These are phyloP conservation scores for Rhinolophus ferrumequinum DNA, from an alignment of 2,113 vertebrate genomes.

Conservation along the genomic window DNA sequence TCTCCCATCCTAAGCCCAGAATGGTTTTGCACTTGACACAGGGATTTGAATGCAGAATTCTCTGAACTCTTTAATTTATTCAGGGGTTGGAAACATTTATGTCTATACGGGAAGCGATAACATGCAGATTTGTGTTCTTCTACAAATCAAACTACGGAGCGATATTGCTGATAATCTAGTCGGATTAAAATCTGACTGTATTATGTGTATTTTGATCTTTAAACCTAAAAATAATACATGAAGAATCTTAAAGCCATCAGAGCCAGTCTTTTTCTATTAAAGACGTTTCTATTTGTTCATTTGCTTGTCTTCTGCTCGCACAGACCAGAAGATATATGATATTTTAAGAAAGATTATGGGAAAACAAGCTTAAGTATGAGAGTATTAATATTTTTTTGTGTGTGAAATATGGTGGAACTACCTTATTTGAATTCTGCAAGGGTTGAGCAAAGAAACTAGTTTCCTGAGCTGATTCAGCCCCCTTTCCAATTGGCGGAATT, in stretches of 20 bases:
- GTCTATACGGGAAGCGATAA: background rate
- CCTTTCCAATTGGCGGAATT: background rate
- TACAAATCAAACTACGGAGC: background rate
- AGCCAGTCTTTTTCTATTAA: background rate
- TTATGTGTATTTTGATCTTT: background rate
- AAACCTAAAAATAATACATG: background rate
- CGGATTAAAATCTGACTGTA: background rate
- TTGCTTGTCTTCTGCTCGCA: background rate
- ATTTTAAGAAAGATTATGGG: slow-evolving; percentile 50
- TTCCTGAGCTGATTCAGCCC: background rate
- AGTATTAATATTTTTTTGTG: background rate
- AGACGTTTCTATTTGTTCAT: slow-evolving; percentile 29
- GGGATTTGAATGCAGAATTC: background rate
- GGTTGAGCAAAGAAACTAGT: background rate
- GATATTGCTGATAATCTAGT: background rate
- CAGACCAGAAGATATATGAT: background rate
- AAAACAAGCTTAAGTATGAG: background rate
- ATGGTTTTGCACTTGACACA: background rate
- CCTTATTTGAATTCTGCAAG: slow-evolving; percentile 3
- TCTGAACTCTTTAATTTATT: background rate
- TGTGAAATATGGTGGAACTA: background rate
- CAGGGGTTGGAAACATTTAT: background rate
- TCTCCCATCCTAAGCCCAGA: background rate
- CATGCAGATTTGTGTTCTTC: background rate
- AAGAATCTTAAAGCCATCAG: background rate